Conservation (phyloP, 2,797 vertebrate species). For the Microcaecilia unicolor region DNA sequence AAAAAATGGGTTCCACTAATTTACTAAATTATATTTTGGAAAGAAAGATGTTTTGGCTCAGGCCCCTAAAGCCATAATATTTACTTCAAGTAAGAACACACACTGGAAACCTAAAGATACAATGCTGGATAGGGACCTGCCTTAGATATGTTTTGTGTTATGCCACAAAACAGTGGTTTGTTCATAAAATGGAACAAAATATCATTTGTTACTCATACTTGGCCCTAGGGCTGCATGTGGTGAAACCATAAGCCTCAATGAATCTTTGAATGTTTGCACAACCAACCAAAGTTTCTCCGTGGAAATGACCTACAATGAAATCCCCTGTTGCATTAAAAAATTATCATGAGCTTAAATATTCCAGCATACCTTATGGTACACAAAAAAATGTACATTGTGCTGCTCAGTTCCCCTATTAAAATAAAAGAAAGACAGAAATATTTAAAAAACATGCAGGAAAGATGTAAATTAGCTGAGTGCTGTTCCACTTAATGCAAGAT, state of each 20-base stretch:
- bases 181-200: constrained; percentile 63
- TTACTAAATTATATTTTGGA: too few relatives aligned
- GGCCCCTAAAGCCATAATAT: constrained; percentile 48
- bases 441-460: constrained; percentile 27
- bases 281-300: constrained; percentile 42
- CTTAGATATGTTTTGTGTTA: constrained; percentile 58
- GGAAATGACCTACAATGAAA: constrained; percentile 53
- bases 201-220: constrained; percentile 60
- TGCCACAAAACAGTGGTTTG: constrained; percentile 60
- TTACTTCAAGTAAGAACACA: constrained; percentile 51
- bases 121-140: constrained; percentile 62
- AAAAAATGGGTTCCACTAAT: too few relatives aligned
- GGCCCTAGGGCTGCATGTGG: constrained; percentile 58
- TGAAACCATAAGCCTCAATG: constrained; percentile 54
- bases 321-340: constrained; percentile 50
- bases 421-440: too few relatives aligned
- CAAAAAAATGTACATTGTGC: constrained; percentile 38
- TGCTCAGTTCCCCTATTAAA: constrained; percentile 29
- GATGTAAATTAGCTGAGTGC: constrained; percentile 18
- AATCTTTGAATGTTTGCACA: constrained; percentile 60
- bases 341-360: constrained; percentile 48
- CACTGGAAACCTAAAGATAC: constrained; percentile 53
- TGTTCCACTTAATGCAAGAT: constrained; percentile 17
- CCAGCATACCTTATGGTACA: constrained; percentile 39
- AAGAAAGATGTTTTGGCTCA: constrained; percentile 39